Evolutionary conservation across 1,140 invertebrate genomes (phyloP).

Genomic region (Drosophila novamexicana): DNA sequence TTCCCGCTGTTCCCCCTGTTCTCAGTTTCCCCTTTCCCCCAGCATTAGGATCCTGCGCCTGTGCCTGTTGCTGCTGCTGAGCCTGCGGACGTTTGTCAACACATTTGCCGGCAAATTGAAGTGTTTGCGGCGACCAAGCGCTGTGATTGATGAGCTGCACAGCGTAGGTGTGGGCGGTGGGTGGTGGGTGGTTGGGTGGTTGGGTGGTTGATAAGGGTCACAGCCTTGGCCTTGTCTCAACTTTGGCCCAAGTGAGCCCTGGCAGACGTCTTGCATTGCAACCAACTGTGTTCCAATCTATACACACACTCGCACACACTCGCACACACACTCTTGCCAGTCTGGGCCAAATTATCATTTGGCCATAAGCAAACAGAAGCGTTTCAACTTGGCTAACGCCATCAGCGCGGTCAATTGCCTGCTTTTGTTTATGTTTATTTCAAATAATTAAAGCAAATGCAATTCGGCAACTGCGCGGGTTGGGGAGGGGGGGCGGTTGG

Average conservation of each 20-base stretch:
- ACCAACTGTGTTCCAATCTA: too few relatives aligned
- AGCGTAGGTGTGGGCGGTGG: neutral
- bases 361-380: constrained; percentile 17
- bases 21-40: too few relatives aligned
- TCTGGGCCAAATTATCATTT: constrained; percentile 8
- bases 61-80: too few relatives aligned
- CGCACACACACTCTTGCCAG: neutral
- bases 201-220: neutral
- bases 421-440: constrained; percentile 52
- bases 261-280: neutral
- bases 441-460: constrained; percentile 41
- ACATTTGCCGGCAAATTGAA: constrained; percentile 54
- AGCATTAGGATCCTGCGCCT: too few relatives aligned
- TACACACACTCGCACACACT: too few relatives aligned
- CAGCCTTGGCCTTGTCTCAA: neutral
- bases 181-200: neutral
- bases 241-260: constrained; percentile 2
- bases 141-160: constrained; percentile 44
- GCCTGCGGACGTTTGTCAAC: constrained; percentile 44
- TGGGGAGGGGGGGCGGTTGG: neutral
- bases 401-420: constrained; percentile 31
- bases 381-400: constrained; percentile 7
- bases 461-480: neutral
- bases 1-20: neutral
- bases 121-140: constrained; percentile 33